Percentiles rank a stretch among this genome's conserved stretches.
Evolutionary conservation across 1,140 invertebrate genomes (phyloP).

Genomic region (Zaprionus kolodkinae): DNA sequence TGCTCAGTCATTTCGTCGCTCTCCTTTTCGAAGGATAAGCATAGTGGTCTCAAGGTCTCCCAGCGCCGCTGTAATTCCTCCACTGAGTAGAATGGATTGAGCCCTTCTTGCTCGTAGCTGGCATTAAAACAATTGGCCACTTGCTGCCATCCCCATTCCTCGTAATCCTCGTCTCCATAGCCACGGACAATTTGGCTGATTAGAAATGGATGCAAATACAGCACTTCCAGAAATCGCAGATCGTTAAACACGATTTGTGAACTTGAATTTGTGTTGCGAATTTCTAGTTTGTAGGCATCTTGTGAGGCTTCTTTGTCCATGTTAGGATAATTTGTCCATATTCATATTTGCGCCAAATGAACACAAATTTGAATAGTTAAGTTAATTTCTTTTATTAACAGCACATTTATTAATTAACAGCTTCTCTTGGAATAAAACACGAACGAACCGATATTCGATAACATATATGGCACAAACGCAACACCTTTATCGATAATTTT

Average conservation of each 20-base stretch:
- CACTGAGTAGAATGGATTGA: slow-evolving; percentile 38
- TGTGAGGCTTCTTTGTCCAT: slow-evolving; percentile 20
- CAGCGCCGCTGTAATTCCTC: slow-evolving; percentile 61
- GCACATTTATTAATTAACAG: background rate
- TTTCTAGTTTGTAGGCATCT: slow-evolving; percentile 17
- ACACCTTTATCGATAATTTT: background rate
- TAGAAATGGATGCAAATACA: slow-evolving; percentile 62
- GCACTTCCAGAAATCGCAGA: slow-evolving; percentile 55
- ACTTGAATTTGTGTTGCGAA: slow-evolving; percentile 50
- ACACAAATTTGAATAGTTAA: background rate
- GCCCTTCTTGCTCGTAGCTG: slow-evolving; percentile 33
- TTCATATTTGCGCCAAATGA: background rate
- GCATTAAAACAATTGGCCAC: slow-evolving; percentile 57
- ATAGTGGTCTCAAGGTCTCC: slow-evolving; percentile 41
- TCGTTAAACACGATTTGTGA: slow-evolving; percentile 67
- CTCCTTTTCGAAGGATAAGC: slow-evolving; percentile 28
- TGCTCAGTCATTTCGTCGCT: slow-evolving; percentile 25
- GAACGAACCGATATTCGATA: background rate
- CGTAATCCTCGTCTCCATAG: slow-evolving; percentile 55
- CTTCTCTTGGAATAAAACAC: background rate
- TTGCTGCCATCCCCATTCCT: slow-evolving; percentile 66
- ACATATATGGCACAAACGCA: no score
- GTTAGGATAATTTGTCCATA: background rate
- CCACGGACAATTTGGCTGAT: slow-evolving; percentile 22
- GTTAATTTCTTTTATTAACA: background rate